Percentiles rank a stretch among this genome's conserved stretches.
Conservation (phyloP, 2,888 invertebrate genomes). For the Dusona sp. region DNA sequence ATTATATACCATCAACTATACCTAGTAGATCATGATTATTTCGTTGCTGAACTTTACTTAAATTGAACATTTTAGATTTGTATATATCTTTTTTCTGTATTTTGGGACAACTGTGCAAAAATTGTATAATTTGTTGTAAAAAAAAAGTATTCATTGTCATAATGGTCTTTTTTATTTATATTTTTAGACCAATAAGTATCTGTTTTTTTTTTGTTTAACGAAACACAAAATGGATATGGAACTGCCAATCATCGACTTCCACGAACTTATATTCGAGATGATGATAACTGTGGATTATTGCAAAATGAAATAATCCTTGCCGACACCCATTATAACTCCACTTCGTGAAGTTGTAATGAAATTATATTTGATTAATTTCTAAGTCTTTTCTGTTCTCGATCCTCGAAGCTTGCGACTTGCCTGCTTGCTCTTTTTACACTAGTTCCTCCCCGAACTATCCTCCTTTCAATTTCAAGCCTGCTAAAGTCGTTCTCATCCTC, state of each 20-base stretch:
- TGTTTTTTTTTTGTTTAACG: not conserved
- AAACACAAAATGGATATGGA: not conserved
- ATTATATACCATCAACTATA: not conserved
- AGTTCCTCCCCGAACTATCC: conserved; percentile 58
- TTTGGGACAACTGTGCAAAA: not conserved
- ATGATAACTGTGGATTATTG: conserved; percentile 44
- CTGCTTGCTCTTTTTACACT: conserved; percentile 20
- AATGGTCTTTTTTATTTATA: not conserved
- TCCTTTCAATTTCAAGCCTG: conserved; percentile 68
- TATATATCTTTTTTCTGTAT: not conserved
- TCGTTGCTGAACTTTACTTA: not conserved
- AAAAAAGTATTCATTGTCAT: not conserved
- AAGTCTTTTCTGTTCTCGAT: conserved; percentile 28
- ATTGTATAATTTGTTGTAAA: not conserved
- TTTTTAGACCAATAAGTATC: not conserved
- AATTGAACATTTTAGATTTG: not conserved
- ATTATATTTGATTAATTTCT: conserved; percentile 49
- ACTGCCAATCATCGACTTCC: conserved; percentile 5
- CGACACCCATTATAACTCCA: not conserved
- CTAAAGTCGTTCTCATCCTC: conserved; percentile 45
- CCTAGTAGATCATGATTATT: not conserved
- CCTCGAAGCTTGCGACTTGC: conserved; percentile 11
- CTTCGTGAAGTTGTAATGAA: conserved; percentile 29
- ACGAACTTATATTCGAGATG: conserved; percentile 37
- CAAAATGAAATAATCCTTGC: conserved; percentile 37